phyloP scores from a whole-genome alignment of 2,113 vertebrate species.

The Falco punctatus region DNA sequence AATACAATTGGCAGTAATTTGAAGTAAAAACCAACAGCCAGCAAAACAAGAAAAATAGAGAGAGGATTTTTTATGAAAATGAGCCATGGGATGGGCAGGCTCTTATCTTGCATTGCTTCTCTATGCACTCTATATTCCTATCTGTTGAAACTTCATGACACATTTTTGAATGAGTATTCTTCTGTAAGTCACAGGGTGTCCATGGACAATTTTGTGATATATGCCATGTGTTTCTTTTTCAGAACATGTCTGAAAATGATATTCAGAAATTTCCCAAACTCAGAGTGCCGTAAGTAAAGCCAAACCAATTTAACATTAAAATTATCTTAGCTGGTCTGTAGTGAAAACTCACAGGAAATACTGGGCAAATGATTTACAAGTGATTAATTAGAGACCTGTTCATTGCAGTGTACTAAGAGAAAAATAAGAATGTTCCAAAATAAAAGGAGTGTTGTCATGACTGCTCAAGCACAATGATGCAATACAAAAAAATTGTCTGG shows the following conservation, averaged over 20 bases:
- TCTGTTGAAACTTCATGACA: background rate
- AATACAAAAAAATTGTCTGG: background rate
- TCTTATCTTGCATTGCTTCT: background rate
- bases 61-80: background rate
- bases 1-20: background rate
- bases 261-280: conserved; percentile 94
- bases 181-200: background rate
- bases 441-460: background rate
- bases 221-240: conserved; percentile 56
- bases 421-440: background rate
- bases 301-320: background rate
- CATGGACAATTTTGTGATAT: background rate
- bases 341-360: background rate
- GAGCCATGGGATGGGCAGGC: background rate
- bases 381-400: background rate
- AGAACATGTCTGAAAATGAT: conserved; percentile 93
- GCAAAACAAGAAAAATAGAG: background rate
- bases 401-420: background rate
- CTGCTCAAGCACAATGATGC: background rate
- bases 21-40: background rate
- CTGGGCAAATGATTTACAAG: background rate
- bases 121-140: background rate
- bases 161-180: background rate
- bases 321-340: background rate
- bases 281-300: conserved; percentile 89